Evolutionary conservation across 2,888 invertebrate species (phyloP), one percentile per base, ranked within the genome.

Genomic region (Phaedon cochleariae): DNA sequence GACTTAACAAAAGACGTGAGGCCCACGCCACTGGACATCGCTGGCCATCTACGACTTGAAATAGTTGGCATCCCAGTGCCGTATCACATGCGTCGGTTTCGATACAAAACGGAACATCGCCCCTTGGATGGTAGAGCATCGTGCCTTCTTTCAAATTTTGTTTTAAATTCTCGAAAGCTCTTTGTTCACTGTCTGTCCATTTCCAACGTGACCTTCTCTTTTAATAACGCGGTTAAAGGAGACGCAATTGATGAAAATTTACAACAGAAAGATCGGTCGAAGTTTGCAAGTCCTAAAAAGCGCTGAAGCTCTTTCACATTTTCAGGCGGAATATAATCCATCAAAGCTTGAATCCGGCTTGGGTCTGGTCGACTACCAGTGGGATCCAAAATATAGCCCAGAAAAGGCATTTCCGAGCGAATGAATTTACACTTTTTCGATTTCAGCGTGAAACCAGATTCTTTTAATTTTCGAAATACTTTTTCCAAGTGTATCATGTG

Each of bases 81-180:
- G n/a, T 20, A 45, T 58, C 58, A 58, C 34, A 46, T 1, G 46
- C 48, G 17, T 58, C 29, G 5, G 48, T 58, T 48, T 58, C 49
- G n/a, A n/a, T n/a, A n/a, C 48, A 58, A 31, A 46, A 26, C 6
- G 58, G 45, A 6, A 58, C 12, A 22, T 58, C 58, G 45, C 46
- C 58, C 3, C 58, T 15, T 15, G 29, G 58, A 15, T 12, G 22
- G 26, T 15, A 22, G 26, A 2, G 21, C n/a, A n/a, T n/a, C n/a
- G n/a, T n/a, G n/a, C n/a, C n/a, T n/a, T n/a, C n/a, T n/a, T n/a
- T n/a, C n/a, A n/a, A n/a, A n/a, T n/a, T 51, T 51, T 17, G 51
- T 22, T 51, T 2, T 2, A 26, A 5, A 5, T 26, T 26, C 26
- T 15, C 51, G 17, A 48, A 48, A 10, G 48, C 48, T 10, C 2